Percentiles rank a stretch among this genome's conserved stretches.
Evolutionary conservation across 2,888 invertebrate species (phyloP).

Genomic region (Nymphalis c-album): DNA sequence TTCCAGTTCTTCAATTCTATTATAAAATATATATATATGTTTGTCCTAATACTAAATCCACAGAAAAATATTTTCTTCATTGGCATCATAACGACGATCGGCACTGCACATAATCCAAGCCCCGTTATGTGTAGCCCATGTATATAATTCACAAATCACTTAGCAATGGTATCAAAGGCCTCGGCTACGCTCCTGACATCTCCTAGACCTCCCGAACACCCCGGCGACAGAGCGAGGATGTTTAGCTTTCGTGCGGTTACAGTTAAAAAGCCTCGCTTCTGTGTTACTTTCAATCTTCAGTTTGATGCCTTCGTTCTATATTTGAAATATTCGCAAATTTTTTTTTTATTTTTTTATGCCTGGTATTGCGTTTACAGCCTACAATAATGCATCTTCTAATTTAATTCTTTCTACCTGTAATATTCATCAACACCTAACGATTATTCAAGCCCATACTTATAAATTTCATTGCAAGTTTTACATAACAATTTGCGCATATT

Average conservation of each 20-base stretch:
- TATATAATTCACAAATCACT: constrained; percentile 34
- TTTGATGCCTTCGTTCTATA: constrained; percentile 66
- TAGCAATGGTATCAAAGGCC: constrained; percentile 60
- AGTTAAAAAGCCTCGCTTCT: constrained; percentile 69
- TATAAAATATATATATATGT: not conserved
- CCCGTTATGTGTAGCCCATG: constrained; percentile 18
- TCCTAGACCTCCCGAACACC: constrained; percentile 76
- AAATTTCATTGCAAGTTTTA: too few species aligned
- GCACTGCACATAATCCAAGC: not conserved
- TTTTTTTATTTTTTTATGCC: not conserved
- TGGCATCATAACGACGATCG: constrained; percentile 25
- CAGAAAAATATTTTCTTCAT: constrained; percentile 41
- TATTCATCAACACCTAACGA: too few species aligned
- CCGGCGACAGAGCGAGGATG: constrained; percentile 77
- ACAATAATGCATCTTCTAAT: too few species aligned
- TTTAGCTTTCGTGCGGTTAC: constrained; percentile 42
- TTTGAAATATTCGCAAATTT: constrained; percentile 44
- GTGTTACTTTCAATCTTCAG: constrained; percentile 69
- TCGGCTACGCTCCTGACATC: constrained; percentile 78
- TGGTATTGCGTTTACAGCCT: not conserved
- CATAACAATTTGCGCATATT: constrained; percentile 37
- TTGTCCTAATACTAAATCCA: constrained; percentile 25
- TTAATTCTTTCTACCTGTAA: too few species aligned
- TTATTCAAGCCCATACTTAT: too few species aligned
- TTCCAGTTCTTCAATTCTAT: too few species aligned